Conservation (phyloP, 1,140 invertebrate species). For the Delia radicum region DNA sequence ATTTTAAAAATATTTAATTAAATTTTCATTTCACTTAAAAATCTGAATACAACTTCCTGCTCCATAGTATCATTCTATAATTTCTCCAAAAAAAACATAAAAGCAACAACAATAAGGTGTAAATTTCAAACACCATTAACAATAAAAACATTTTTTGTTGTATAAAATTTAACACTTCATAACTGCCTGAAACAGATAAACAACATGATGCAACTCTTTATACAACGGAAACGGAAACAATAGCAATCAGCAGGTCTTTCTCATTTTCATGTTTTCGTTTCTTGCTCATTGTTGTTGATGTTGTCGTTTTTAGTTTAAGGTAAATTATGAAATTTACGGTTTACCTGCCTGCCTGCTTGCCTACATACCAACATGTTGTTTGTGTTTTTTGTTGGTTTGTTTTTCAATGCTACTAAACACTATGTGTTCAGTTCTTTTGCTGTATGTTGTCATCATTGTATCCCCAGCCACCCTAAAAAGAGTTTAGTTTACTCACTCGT, state of each 20-base stretch:
- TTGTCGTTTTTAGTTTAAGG: not conserved
- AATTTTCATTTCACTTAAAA: too few relatives aligned
- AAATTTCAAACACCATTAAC: not conserved
- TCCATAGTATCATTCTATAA: too few relatives aligned
- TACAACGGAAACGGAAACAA: constrained; percentile 12
- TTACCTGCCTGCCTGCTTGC: too few relatives aligned
- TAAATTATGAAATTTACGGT: not conserved
- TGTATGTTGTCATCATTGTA: too few relatives aligned
- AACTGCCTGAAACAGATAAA: constrained; percentile 19
- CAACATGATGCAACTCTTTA: not conserved
- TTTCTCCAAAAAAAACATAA: too few relatives aligned
- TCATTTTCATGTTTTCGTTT: not conserved
- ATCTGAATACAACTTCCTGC: too few relatives aligned
- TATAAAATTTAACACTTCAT: constrained; percentile 16
- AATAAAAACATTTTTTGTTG: not conserved
- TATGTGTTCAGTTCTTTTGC: too few relatives aligned
- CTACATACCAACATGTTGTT: not conserved
- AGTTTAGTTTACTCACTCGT: too few relatives aligned
- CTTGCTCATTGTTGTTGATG: not conserved
- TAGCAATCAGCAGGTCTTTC: constrained; percentile 15
- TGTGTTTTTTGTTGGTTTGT: not conserved
- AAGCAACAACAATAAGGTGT: not conserved
- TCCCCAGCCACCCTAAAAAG: too few relatives aligned
- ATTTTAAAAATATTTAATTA: too few relatives aligned
- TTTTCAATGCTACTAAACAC: not conserved